Evolutionary conservation across 2,113 vertebrate species (phyloP).

Genomic region (Dendrocopos noguchii): DNA sequence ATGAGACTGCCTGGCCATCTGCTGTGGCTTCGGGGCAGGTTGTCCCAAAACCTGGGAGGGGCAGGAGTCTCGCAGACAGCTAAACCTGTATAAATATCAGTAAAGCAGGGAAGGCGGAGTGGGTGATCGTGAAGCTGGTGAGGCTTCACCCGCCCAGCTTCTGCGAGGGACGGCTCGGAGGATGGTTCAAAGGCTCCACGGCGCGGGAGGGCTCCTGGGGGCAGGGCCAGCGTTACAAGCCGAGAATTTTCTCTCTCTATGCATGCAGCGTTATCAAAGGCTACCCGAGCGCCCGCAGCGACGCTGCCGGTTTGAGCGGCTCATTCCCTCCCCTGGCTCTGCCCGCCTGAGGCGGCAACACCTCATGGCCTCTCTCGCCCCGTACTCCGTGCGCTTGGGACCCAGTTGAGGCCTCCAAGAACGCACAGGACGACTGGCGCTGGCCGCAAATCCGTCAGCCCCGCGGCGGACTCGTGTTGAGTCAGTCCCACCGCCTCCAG

Average conservation of each 20-base stretch:
- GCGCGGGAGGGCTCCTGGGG: background rate
- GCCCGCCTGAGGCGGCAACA: background rate
- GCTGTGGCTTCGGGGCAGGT: background rate
- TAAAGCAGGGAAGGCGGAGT: background rate
- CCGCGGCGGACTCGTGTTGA: background rate
- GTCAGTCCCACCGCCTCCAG: background rate
- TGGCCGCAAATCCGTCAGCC: no score
- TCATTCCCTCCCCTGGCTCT: background rate
- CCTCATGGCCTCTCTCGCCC: background rate
- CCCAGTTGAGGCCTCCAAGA: background rate
- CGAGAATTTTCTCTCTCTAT: background rate
- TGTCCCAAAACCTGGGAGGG: background rate
- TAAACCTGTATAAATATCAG: fast-evolving
- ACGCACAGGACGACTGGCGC: background rate
- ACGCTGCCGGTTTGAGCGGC: fast-evolving
- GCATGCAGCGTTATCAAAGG: fast-evolving
- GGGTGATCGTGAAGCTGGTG: fast-evolving
- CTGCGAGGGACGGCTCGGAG: background rate
- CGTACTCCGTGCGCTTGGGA: background rate
- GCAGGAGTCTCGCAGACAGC: fast-evolving
- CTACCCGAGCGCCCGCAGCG: background rate
- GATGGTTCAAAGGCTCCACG: background rate
- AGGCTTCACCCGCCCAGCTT: background rate
- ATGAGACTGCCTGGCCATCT: fast-evolving
- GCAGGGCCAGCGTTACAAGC: background rate